phyloP scores from a whole-genome alignment of 2,888 invertebrate species.

The Achlya flavicornis region DNA sequence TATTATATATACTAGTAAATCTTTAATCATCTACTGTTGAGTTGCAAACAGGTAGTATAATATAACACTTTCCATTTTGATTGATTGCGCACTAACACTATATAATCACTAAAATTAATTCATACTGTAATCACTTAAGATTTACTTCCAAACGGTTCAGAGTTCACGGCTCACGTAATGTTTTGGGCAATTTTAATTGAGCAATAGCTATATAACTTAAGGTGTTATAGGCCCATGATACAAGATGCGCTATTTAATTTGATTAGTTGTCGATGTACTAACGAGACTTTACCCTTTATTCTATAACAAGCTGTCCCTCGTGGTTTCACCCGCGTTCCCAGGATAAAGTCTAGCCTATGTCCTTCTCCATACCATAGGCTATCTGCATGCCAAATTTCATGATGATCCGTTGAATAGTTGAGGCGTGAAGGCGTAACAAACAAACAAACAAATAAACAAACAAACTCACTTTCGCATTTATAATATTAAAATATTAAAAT shows the following conservation, averaged over 20 bases:
- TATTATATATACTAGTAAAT: not conserved
- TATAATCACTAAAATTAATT: slow-evolving; percentile 60
- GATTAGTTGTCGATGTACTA: not conserved
- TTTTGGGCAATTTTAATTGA: slow-evolving; percentile 54
- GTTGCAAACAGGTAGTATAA: slow-evolving; percentile 12
- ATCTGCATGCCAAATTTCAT: too few species aligned
- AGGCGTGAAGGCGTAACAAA: too few species aligned
- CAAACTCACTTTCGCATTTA: too few species aligned
- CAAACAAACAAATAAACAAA: too few species aligned
- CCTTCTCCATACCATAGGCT: too few species aligned
- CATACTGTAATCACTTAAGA: slow-evolving; percentile 46
- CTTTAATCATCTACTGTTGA: slow-evolving; percentile 12
- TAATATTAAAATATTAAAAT: too few species aligned
- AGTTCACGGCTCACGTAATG: slow-evolving; percentile 58
- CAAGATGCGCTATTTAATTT: slow-evolving; percentile 24
- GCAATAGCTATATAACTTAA: slow-evolving; percentile 44
- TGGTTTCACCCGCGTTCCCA: too few species aligned
- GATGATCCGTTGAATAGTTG: too few species aligned
- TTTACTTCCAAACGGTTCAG: slow-evolving; percentile 59
- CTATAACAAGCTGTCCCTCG: too few species aligned
- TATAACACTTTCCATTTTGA: slow-evolving; percentile 54
- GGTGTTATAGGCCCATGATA: slow-evolving; percentile 31
- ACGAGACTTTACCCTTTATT: not conserved
- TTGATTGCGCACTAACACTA: slow-evolving; percentile 46
- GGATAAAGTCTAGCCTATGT: too few species aligned